Conservation (phyloP, 2,113 vertebrate species). For the Melanostigma gelatinosum region DNA sequence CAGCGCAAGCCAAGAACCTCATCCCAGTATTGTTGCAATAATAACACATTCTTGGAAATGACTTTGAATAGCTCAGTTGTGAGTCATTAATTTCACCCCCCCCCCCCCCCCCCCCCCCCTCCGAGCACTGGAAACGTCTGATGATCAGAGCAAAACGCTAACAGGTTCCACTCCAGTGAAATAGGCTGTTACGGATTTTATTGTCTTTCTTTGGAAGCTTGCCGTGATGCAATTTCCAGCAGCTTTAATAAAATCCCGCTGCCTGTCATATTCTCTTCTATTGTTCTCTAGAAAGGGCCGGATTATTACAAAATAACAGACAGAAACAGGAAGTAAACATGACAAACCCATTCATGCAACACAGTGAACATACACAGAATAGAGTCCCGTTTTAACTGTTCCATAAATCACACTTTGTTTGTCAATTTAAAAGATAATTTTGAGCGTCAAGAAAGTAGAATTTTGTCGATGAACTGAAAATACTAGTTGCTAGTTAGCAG, state of each 20-base stretch:
- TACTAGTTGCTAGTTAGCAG: too few relatives aligned
- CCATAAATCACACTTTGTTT: too few relatives aligned
- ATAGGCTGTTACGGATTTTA: constrained; percentile 6
- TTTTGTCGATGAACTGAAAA: too few relatives aligned
- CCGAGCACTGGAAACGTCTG: constrained; percentile 28
- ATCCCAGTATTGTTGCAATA: constrained; percentile 65
- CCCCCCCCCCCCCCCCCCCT: constrained; percentile 8
- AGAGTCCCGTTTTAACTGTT: too few relatives aligned
- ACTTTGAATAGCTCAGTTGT: constrained; percentile 55
- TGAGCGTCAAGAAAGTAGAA: too few relatives aligned
- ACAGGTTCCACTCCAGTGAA: constrained; percentile 34
- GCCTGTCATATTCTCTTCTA: neutral
- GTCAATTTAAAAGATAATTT: too few relatives aligned
- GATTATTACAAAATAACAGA: neutral
- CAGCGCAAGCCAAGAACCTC: constrained; percentile 39
- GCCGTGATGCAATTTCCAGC: constrained; percentile 26
- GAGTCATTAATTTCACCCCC: constrained; percentile 61
- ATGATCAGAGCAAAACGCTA: constrained; percentile 56
- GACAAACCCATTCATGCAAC: neutral
- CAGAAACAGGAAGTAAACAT: neutral
- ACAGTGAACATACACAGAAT: neutral
- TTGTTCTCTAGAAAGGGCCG: neutral
- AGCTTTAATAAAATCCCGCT: constrained; percentile 1
- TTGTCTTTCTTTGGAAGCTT: constrained; percentile 5
- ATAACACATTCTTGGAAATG: constrained; percentile 74